These are phyloP conservation scores for Typhlichthys eigenmanni DNA, from an alignment of 2,797 vertebrate species.

Conservation along the genomic window DNA sequence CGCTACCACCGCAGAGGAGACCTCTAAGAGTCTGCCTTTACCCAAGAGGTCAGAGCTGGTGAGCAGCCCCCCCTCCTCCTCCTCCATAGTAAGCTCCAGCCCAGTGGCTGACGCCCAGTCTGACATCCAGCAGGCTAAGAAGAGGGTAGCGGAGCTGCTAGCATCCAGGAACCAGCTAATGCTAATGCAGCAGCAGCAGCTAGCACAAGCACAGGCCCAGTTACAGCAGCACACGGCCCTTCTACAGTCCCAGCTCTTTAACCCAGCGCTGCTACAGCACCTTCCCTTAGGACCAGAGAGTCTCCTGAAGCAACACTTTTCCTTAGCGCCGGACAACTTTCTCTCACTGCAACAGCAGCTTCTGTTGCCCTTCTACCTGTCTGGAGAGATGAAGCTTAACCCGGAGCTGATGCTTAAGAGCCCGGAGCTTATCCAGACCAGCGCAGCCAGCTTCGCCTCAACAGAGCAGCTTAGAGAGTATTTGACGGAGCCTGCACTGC, in stretches of 20 bases:
- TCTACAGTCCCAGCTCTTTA: slow-evolving; percentile 93
- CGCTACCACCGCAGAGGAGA: slow-evolving; percentile 50
- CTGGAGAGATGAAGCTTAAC: slow-evolving; percentile 93
- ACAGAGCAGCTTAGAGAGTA: slow-evolving; percentile 81
- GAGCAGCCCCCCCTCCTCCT: slow-evolving; percentile 42
- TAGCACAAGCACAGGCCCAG: slow-evolving; percentile 85
- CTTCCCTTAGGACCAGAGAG: slow-evolving; percentile 91
- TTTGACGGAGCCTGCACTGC: slow-evolving; percentile 69
- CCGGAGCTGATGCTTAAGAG: slow-evolving; percentile 85
- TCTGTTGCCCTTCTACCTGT: slow-evolving; percentile 94
- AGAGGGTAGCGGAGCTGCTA: slow-evolving; percentile 89
- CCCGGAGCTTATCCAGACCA: slow-evolving; percentile 78
- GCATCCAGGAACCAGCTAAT: slow-evolving; percentile 86
- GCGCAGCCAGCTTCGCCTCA: slow-evolving; percentile 55
- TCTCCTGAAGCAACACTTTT: slow-evolving; percentile 87
- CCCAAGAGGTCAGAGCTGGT: slow-evolving; percentile 50
- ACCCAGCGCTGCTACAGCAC: slow-evolving; percentile 88
- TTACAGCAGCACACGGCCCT: slow-evolving; percentile 95
- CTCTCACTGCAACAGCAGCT: slow-evolving; percentile 94
- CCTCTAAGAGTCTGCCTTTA: slow-evolving; percentile 44
- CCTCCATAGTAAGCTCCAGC: slow-evolving; percentile 36
- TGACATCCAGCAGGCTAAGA: slow-evolving; percentile 86
- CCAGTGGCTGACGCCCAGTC: slow-evolving; percentile 58
- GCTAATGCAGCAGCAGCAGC: slow-evolving; percentile 83
- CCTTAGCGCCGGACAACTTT: slow-evolving; percentile 88